Conservation (phyloP, 2,888 invertebrate genomes). For the Metallyticus violacea region DNA sequence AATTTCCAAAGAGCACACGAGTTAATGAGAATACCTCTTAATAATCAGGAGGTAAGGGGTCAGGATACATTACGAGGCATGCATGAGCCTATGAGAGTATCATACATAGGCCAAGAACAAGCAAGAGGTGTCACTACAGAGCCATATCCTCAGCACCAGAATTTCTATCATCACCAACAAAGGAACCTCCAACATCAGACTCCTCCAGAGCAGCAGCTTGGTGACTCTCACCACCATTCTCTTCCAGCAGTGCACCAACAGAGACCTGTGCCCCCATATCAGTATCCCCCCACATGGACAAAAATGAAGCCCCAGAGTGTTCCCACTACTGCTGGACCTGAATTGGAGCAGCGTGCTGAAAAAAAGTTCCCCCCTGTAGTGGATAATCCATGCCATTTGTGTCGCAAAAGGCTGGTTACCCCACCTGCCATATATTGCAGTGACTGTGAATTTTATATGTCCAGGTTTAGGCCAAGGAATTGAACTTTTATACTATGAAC, state of each 20-base stretch:
- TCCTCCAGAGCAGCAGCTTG: background rate
- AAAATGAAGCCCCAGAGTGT: background rate
- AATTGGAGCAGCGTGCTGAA: background rate
- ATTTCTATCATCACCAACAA: conserved; percentile 14
- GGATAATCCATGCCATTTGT: conserved; percentile 72
- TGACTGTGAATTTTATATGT: conserved; percentile 92
- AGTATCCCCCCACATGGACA: conserved; percentile 58
- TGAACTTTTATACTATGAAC: conserved; percentile 36
- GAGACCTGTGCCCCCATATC: conserved; percentile 53
- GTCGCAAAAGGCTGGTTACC: conserved; percentile 77
- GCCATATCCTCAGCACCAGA: background rate
- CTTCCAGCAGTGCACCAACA: background rate
- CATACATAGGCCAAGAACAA: background rate
- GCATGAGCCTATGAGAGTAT: background rate
- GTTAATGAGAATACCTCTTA: background rate
- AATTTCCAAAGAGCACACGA: background rate
- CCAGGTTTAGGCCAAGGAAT: conserved; percentile 69
- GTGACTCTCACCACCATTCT: background rate
- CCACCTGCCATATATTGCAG: conserved; percentile 80
- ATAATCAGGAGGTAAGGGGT: background rate
- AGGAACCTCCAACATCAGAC: background rate
- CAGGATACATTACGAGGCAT: background rate
- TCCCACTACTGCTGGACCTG: background rate
- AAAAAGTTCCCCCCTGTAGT: conserved; percentile 55
- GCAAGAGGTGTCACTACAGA: background rate